These are phyloP conservation scores for Macrotus californicus DNA, from an alignment of 2,113 vertebrate genomes.

Conservation along the genomic window DNA sequence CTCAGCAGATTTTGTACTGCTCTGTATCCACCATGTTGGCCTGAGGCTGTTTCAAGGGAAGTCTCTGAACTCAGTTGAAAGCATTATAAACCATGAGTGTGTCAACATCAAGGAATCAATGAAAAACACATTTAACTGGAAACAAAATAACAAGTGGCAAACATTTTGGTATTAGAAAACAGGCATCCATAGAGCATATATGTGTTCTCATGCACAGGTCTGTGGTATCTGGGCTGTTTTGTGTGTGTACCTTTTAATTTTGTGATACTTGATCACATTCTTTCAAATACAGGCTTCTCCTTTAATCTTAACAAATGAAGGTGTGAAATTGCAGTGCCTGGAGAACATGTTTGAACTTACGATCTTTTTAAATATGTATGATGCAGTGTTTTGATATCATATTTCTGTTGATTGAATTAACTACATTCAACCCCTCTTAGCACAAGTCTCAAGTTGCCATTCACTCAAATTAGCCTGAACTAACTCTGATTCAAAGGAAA, in stretches of 20 bases:
- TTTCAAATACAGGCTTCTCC: not conserved
- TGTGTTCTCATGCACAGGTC: not conserved
- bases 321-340: not conserved
- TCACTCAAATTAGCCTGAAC: not conserved
- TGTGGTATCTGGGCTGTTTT: not conserved
- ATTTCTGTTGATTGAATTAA: constrained; percentile 6
- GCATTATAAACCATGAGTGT: not conserved
- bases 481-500: not conserved
- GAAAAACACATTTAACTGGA: not conserved
- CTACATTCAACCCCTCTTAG: not conserved
- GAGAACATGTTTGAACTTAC: not conserved
- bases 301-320: not conserved
- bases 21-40: not conserved
- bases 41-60: not conserved
- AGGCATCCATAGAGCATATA: not conserved
- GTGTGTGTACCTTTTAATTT: constrained; percentile 12
- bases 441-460: not conserved
- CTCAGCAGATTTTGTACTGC: not conserved
- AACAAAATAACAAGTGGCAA: not conserved
- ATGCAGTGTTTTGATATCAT: not conserved
- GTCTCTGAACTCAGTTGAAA: not conserved
- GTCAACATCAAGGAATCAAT: not conserved
- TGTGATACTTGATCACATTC: not conserved
- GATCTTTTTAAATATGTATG: not conserved
- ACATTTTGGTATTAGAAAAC: not conserved